Evolutionary conservation across 2,113 vertebrate genomes (phyloP).

Genomic region (Dissostichus mawsoni): DNA sequence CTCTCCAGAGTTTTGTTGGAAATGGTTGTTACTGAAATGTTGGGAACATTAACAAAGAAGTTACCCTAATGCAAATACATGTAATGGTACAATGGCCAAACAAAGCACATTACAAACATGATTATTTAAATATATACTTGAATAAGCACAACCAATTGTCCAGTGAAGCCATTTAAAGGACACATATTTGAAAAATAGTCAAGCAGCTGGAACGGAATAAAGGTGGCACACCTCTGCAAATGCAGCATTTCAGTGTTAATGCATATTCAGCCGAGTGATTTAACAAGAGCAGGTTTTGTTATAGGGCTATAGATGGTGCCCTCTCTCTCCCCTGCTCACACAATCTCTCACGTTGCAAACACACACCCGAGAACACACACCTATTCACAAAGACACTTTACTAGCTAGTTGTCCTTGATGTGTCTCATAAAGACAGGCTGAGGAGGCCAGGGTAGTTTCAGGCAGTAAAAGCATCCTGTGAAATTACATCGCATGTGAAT

Average conservation of each 20-base stretch:
- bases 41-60: neutral
- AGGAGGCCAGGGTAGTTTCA: constrained; percentile 67
- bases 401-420: constrained; percentile 74
- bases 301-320: constrained; percentile 35
- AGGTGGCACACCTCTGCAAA: constrained; percentile 52
- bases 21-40: neutral
- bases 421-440: constrained; percentile 72
- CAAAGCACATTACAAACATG: neutral
- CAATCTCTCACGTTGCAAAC: neutral
- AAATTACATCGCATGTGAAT: constrained; percentile 65
- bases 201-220: constrained; percentile 58
- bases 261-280: constrained; percentile 69
- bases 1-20: neutral
- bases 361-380: constrained; percentile 32
- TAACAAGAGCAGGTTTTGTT: constrained; percentile 67
- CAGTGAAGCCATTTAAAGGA: constrained; percentile 53
- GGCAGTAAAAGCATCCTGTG: constrained; percentile 75
- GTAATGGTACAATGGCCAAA: neutral
- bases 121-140: constrained; percentile 37
- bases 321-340: constrained; percentile 10
- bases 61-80: neutral
- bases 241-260: constrained; percentile 72
- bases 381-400: constrained; percentile 69
- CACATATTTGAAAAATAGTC: constrained; percentile 63
- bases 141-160: constrained; percentile 28